phyloP scores from a whole-genome alignment of 2,113 vertebrate species.

The Tyrannus savana region DNA sequence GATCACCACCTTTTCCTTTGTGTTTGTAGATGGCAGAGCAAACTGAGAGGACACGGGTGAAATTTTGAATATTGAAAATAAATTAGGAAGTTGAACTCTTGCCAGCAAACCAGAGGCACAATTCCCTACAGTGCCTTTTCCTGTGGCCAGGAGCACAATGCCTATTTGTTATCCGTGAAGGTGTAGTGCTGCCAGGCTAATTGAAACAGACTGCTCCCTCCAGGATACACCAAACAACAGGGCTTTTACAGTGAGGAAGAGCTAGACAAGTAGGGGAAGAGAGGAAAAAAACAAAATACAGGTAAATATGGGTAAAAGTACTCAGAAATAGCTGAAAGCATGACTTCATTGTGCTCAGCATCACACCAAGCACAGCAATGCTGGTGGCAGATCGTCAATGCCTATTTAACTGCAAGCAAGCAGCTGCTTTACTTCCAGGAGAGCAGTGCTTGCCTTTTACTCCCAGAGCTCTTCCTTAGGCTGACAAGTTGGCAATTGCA shows the following conservation, averaged over 20 bases:
- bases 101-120: background rate
- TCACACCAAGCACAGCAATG: background rate
- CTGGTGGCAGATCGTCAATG: background rate
- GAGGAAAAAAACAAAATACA: background rate
- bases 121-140: background rate
- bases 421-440: background rate
- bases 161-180: background rate
- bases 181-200: background rate
- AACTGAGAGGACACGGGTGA: background rate
- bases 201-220: constrained; percentile 33
- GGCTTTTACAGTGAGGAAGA: background rate
- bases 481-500: background rate
- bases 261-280: background rate
- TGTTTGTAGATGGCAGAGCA: background rate
- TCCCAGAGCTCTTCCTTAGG: background rate
- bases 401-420: background rate
- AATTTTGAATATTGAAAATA: background rate
- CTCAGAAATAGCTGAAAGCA: background rate
- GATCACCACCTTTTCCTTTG: background rate
- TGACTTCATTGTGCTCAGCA: background rate
- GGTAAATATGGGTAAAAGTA: background rate
- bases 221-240: background rate
- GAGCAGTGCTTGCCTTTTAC: background rate
- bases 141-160: background rate
- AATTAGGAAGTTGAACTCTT: background rate